A percentile compares a stretch with the other conserved stretches of the same genome.
Conservation (phyloP, 2,888 invertebrate species). For the Eupsilia transversa region DNA sequence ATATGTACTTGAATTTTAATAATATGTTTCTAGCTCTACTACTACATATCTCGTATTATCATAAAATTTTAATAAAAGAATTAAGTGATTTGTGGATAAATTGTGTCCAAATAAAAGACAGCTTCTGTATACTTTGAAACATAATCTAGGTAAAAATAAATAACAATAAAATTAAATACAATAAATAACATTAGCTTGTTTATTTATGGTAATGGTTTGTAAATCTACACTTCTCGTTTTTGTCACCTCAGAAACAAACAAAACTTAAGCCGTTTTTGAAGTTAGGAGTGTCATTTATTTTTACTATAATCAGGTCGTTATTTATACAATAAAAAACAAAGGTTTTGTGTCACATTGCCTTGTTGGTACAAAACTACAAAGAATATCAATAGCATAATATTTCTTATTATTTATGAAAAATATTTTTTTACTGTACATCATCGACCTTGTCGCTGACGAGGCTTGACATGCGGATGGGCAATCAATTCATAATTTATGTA, state of each 20-base stretch:
- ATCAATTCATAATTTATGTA: neutral
- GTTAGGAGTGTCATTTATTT: too few relatives aligned
- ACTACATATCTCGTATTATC: neutral
- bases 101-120: conserved; percentile 37
- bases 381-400: neutral
- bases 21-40: neutral
- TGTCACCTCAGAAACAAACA: neutral
- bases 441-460: neutral
- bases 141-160: conserved; percentile 1
- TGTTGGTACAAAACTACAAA: neutral
- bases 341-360: neutral
- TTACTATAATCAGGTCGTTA: conserved; percentile 7
- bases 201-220: conserved; percentile 36
- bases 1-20: neutral
- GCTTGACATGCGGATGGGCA: neutral
- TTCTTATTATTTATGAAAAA: neutral
- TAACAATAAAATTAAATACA: neutral
- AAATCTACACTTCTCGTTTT: conserved; percentile 25
- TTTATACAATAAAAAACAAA: conserved; percentile 14
- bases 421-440: neutral
- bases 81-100: neutral
- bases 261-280: conserved; percentile 9
- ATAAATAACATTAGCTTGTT: too few relatives aligned
- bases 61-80: neutral
- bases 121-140: conserved; percentile 9